Base-by-base conservation (phyloP, 2,113 vertebrate genomes). In the Microtus ochrogaster region DNA sequence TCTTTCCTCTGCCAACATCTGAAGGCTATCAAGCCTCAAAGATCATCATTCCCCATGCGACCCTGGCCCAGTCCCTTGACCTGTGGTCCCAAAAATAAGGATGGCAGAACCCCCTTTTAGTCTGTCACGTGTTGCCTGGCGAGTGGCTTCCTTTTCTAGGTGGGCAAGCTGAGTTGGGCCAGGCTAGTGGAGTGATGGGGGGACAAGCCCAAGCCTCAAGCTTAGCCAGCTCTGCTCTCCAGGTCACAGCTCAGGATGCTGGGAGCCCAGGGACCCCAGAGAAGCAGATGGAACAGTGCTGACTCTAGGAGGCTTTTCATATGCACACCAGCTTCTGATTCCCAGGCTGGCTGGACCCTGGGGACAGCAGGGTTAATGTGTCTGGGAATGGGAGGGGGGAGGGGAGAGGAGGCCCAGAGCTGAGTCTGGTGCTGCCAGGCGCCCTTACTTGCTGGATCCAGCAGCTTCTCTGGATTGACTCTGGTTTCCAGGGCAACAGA, bases 401-500 rank as follows among this genome's bases (percentile, higher is more conserved):
- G 73, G 22, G 10, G 16, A 39, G 22, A 58, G 3, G 66, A 36
- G 30, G 47, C 49, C 77, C 36, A 65, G 78, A 90, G 68, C 44
- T 2, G 12, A 41, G 16, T 22, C 83, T 55, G 44, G 55, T 26
- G 30, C 58, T 9, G 24, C 36, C 19, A 24, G 58, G 12, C 83
- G 1, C 49, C 39, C 24, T 7, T 0, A 11, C 36, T 3, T 4
- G 13, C 49, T 33, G 28, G 28, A 77, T 70, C 66, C 33, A 30
- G 39, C 3, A 21, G 88, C 63, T 94, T 95, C 72, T 92, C 52
- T 21, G 22, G 81, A 44, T 81, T 76, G 90, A 30, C 63, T 92
- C 17, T 91, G 70, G 86, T 92, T 94, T 95, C 96, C 94, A 47
- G 84, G 92, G 96, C 81, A 92, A 96, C 95, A 63, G 76, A 63